phyloP scores from a whole-genome alignment of 2,888 invertebrate species.

The Epicampocera succincta region DNA sequence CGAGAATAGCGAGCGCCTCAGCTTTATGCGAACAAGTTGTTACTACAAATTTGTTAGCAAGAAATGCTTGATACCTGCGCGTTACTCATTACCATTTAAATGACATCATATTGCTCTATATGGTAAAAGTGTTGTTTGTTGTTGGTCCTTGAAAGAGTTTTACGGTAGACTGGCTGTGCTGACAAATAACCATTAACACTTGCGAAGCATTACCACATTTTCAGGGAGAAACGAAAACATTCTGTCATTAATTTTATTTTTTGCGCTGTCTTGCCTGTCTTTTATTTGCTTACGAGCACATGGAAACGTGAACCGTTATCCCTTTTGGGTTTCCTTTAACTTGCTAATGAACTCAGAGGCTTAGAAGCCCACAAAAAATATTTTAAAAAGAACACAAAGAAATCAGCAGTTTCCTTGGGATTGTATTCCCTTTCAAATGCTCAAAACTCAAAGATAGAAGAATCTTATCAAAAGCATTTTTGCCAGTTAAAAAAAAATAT shows the following conservation, averaged over 20 bases:
- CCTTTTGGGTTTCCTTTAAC: neutral
- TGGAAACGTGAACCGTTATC: neutral
- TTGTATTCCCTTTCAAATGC: too few relatives aligned
- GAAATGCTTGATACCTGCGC: constrained; percentile 38
- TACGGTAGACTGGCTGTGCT: constrained; percentile 37
- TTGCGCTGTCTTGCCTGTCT: constrained; percentile 5
- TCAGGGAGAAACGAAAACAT: constrained; percentile 28
- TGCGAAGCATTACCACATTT: constrained; percentile 51
- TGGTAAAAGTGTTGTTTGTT: neutral
- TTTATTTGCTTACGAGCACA: constrained; percentile 15
- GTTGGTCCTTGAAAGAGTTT: constrained; percentile 34
- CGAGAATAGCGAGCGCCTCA: too few relatives aligned
- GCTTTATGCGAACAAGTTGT: too few relatives aligned
- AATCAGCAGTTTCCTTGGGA: too few relatives aligned
- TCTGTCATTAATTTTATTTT: constrained; percentile 46
- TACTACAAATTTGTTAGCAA: too few relatives aligned
- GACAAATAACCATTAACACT: constrained; percentile 63
- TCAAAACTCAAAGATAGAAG: too few relatives aligned
- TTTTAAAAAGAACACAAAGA: too few relatives aligned
- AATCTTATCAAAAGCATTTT: too few relatives aligned
- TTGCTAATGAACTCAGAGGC: neutral
- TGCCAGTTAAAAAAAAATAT: too few relatives aligned
- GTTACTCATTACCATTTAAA: constrained; percentile 26
- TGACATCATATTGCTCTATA: neutral
- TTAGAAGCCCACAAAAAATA: too few relatives aligned